These are phyloP conservation scores for Acronicta aceris DNA, from an alignment of 2,888 invertebrate species.

Conservation along the genomic window DNA sequence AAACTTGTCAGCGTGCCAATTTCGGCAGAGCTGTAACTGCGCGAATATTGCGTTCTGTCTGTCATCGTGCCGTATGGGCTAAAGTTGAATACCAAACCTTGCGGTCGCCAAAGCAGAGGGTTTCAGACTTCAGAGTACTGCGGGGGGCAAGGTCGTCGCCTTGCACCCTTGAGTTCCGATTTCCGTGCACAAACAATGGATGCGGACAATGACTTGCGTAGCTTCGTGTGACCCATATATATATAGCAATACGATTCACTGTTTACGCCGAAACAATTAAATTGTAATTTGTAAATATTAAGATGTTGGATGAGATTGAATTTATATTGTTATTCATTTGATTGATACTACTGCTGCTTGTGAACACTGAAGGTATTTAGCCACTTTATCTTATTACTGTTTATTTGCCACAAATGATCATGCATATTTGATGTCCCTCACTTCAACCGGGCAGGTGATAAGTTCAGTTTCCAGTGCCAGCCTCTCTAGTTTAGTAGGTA, in stretches of 20 bases:
- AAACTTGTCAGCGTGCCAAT: constrained; percentile 58
- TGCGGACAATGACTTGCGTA: constrained; percentile 48
- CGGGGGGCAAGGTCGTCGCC: constrained; percentile 18
- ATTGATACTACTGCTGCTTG: neutral
- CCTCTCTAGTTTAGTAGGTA: neutral
- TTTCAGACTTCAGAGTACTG: constrained; percentile 12
- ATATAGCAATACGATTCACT: neutral
- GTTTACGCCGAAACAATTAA: constrained; percentile 36
- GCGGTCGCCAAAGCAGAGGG: constrained; percentile 15
- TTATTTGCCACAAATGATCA: neutral
- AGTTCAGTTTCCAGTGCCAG: neutral
- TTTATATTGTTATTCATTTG: constrained; percentile 4
- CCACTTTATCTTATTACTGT: neutral
- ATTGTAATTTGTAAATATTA: constrained; percentile 39
- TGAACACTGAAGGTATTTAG: neutral
- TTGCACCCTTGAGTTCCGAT: constrained; percentile 25
- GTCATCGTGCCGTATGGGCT: constrained; percentile 23
- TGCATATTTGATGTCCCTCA: neutral
- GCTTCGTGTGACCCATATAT: constrained; percentile 41
- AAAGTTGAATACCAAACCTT: constrained; percentile 19
- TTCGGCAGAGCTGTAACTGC: constrained; percentile 23
- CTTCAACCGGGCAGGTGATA: neutral
- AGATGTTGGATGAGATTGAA: neutral
- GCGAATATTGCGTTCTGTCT: constrained; percentile 28
- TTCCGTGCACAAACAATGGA: constrained; percentile 24